phyloP scores from a whole-genome alignment of 2,113 vertebrate genomes.

The Platycercus adscitus region DNA sequence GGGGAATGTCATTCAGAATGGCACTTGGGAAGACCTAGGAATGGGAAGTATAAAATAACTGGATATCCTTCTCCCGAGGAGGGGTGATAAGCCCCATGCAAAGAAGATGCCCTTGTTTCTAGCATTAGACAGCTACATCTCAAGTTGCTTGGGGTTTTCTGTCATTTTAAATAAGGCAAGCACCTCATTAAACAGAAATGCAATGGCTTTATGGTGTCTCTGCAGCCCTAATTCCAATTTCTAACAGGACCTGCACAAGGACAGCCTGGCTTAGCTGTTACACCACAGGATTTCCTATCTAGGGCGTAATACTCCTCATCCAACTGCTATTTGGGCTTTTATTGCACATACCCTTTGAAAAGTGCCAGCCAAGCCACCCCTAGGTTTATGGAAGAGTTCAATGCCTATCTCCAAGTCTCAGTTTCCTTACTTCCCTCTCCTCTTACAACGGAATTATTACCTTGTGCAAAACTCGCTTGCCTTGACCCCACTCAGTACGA shows the following conservation, averaged over 20 bases:
- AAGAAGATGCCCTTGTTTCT: background rate
- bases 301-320: background rate
- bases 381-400: background rate
- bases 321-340: background rate
- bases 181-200: background rate
- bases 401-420: background rate
- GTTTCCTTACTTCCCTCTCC: background rate
- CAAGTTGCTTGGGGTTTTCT: background rate
- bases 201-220: fast-evolving
- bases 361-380: fast-evolving
- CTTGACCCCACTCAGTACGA: background rate
- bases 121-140: fast-evolving
- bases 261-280: background rate
- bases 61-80: background rate
- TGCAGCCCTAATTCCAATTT: background rate
- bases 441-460: background rate
- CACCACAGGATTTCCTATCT: background rate
- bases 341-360: background rate
- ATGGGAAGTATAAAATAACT: background rate
- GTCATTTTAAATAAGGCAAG: background rate
- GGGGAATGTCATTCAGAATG: slow-evolving; percentile 26
- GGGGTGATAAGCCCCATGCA: background rate
- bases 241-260: fast-evolving
- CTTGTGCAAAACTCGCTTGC: background rate
- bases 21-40: background rate